Evolutionary conservation across 2,797 vertebrate species (phyloP).

Genomic region (Spheniscus humboldti): DNA sequence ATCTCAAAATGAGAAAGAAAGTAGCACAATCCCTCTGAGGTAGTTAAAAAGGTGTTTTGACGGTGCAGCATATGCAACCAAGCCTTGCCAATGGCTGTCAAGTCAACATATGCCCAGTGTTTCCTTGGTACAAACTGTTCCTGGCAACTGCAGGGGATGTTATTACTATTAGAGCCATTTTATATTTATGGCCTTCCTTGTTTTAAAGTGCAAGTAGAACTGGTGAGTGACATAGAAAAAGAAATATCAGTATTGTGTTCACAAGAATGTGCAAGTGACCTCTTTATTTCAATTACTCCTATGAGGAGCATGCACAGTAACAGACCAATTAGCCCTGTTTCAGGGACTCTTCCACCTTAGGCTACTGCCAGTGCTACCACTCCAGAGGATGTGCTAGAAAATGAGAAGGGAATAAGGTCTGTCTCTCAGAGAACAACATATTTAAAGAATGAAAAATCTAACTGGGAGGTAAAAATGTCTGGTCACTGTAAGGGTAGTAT

Average conservation of each 20-base stretch:
- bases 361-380: not conserved
- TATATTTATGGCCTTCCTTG: not conserved
- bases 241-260: not conserved
- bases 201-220: not conserved
- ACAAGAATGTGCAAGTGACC: not conserved
- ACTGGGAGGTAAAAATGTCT: not conserved
- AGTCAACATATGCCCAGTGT: not conserved
- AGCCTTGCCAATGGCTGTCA: conserved; percentile 10
- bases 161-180: not conserved
- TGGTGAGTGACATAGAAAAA: not conserved
- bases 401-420: not conserved
- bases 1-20: not conserved
- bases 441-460: not conserved
- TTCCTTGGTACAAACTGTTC: conserved; percentile 28
- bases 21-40: not conserved
- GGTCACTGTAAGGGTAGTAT: not conserved
- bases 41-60: conserved; percentile 29
- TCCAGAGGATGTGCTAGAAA: not conserved
- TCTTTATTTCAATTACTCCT: not conserved
- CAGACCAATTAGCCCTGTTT: not conserved
- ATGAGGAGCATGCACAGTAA: not conserved
- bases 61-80: not conserved
- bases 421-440: not conserved
- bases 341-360: not conserved
- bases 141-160: not conserved